Conservation (phyloP, 2,113 vertebrate genomes). For the Numida meleagris region DNA sequence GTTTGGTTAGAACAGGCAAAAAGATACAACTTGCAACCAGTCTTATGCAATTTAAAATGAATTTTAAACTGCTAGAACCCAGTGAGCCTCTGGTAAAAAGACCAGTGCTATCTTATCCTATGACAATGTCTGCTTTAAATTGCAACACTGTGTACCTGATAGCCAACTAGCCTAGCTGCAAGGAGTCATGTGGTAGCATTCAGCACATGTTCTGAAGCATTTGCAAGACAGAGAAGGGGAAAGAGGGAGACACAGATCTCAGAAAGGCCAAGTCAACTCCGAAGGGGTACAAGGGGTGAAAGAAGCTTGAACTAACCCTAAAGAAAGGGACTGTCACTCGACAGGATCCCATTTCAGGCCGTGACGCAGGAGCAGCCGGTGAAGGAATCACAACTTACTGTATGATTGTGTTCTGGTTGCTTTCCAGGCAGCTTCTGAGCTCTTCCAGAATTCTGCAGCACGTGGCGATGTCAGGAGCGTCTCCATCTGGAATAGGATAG, state of each 20-base stretch:
- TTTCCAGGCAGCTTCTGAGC: slow-evolving; percentile 81
- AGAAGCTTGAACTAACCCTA: background rate
- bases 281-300: background rate
- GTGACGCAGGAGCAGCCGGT: background rate
- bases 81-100: background rate
- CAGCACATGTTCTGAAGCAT: background rate
- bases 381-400: slow-evolving; percentile 80
- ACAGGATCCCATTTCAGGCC: background rate
- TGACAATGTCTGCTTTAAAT: background rate
- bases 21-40: background rate
- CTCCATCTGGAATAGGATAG: slow-evolving; percentile 84
- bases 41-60: background rate
- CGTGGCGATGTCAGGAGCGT: slow-evolving; percentile 79
- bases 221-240: background rate
- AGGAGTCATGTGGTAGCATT: background rate
- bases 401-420: slow-evolving; percentile 82
- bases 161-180: background rate
- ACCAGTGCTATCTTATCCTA: fast-evolving
- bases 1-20: background rate
- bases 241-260: background rate
- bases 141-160: background rate
- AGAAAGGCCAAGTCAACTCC: background rate
- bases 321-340: background rate
- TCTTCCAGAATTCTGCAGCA: slow-evolving; percentile 86
- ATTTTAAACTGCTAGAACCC: background rate